Evolutionary conservation across 2,888 invertebrate genomes (phyloP).

Genomic region (Norana najaformis): DNA sequence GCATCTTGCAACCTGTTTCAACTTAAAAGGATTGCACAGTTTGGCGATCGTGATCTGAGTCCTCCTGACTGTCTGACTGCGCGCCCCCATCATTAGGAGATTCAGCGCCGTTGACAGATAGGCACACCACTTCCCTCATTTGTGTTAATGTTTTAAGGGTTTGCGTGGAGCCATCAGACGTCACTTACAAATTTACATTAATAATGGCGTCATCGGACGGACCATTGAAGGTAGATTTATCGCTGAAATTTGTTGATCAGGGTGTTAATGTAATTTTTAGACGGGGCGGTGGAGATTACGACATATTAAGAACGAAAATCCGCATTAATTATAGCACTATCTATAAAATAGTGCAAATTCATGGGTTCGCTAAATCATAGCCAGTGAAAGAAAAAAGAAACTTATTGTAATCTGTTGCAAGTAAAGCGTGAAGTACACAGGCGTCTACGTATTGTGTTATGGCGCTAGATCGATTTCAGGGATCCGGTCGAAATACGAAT

Average conservation of each 20-base stretch:
- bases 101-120: background rate
- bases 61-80: background rate
- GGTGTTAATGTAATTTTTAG: background rate
- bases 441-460: no score
- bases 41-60: background rate
- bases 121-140: background rate
- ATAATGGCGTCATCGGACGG: slow-evolving; percentile 8
- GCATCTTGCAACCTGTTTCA: background rate
- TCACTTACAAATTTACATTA: background rate
- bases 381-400: no score
- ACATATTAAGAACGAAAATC: no score
- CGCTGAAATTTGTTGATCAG: background rate
- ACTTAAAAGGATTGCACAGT: background rate
- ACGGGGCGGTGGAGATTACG: no score
- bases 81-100: background rate
- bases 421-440: no score
- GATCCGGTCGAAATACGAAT: no score
- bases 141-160: background rate
- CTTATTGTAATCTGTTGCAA: no score
- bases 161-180: background rate
- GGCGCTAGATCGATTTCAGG: no score
- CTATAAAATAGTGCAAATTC: no score
- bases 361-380: no score
- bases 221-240: background rate
- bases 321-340: no score